A percentile compares a stretch with the other conserved stretches of the same genome.
Evolutionary conservation across 1,140 invertebrate genomes (phyloP).

Genomic region (Habropoda laboriosa): DNA sequence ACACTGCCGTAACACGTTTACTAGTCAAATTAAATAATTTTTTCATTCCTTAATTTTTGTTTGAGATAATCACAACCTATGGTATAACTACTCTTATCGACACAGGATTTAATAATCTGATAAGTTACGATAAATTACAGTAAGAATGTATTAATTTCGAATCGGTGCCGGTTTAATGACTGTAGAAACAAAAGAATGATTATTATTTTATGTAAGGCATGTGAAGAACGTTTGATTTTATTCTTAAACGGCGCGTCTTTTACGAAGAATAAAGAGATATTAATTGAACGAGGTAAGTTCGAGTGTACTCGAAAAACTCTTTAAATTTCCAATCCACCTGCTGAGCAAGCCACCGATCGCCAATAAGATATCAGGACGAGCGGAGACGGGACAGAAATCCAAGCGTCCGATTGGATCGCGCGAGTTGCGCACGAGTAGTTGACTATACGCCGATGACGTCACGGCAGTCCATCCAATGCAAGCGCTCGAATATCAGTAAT

Average conservation of each 20-base stretch:
- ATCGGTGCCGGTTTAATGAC: neutral
- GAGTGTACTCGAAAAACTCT: neutral
- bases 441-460: conserved; percentile 44
- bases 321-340: conserved; percentile 56
- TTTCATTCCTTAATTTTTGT: neutral
- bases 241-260: neutral
- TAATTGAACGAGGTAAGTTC: neutral
- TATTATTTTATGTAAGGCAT: neutral
- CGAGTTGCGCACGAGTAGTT: conserved; percentile 43
- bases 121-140: neutral
- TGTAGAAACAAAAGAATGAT: neutral
- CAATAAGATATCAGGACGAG: conserved; percentile 11
- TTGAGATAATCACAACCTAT: neutral
- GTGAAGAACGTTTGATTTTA: neutral
- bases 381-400: neutral
- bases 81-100: neutral
- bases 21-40: conserved; percentile 26
- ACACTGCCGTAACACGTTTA: neutral
- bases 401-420: conserved; percentile 22
- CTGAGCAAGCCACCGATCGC: conserved; percentile 12
- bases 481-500: conserved; percentile 18
- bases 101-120: conserved; percentile 1
- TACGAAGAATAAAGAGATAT: conserved; percentile 9
- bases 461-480: conserved; percentile 43
- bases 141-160: neutral